Percentiles rank a stretch among this genome's conserved stretches.
Evolutionary conservation across 2,113 vertebrate species (phyloP).

Genomic region (Cheirogaleus medius): DNA sequence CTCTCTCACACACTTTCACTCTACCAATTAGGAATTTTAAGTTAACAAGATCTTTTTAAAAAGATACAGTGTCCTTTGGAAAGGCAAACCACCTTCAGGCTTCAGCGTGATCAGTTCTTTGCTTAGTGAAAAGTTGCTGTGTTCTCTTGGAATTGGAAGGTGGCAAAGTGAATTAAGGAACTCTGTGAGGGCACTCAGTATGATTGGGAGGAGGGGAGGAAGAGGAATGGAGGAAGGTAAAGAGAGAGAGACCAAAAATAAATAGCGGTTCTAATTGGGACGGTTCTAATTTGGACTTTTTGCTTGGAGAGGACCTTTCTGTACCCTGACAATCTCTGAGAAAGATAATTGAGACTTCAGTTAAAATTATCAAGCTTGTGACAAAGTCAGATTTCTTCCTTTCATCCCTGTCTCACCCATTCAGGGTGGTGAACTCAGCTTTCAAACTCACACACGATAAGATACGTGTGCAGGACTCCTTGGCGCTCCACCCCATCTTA

Average conservation of each 20-base stretch:
- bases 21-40: neutral
- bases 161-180: neutral
- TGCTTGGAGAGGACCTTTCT: neutral
- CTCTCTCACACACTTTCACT: neutral
- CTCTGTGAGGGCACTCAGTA: neutral
- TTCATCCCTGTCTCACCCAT: neutral
- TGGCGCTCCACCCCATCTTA: neutral
- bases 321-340: neutral
- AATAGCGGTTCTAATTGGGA: neutral
- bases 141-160: neutral
- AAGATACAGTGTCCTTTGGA: neutral
- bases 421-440: neutral
- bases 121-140: neutral
- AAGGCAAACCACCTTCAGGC: neutral
- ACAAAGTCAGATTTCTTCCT: neutral
- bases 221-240: neutral
- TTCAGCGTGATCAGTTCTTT: neutral
- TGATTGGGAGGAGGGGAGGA: neutral
- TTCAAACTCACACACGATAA: neutral
- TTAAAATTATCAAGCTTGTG: neutral
- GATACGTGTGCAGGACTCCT: neutral
- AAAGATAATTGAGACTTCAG: neutral
- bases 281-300: neutral
- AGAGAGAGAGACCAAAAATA: neutral
- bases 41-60: conserved; percentile 5